Base-by-base conservation (phyloP, 2,113 vertebrate species). In the Saimiri boliviensis region DNA sequence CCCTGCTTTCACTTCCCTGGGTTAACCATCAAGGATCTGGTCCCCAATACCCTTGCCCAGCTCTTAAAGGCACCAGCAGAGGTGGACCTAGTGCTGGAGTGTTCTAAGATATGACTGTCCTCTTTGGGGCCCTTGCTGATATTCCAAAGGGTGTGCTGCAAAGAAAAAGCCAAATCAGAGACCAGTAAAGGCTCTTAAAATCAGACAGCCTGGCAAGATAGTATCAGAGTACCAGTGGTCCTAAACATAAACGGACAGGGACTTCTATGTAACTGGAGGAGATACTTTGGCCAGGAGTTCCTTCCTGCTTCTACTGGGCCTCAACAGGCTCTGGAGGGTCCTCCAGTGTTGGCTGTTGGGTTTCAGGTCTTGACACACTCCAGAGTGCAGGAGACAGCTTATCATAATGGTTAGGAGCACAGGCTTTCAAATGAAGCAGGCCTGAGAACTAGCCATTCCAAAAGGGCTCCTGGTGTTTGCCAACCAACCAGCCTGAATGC, bases 321-420 rank as follows among this genome's bases (percentile, higher is more conserved):
- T 2, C 4, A 11, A 4, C 2, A 45, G 35, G 6, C 11, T 85
- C 35, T 49, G 35, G 23, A 82, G 27, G 9, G 52, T 37, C 27
- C 6, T 49, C 27, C 21, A 58, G 4, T 8, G 0, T 47, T 89
- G 60, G 30, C 70, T 19, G 1, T 25, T 58, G 63, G 21, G 3
- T 25, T 1, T 6, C 70, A 85, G 37, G 12, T 32, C 49, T 68
- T 12, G 8, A 7, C 16, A 21, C 0, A 21, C 20, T 47, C 16
- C 30, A 63, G 66, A 84, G 45, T 14, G 47, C 3, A 0, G 21
- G 42, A 80, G 47, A 9, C 27, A 92, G 73, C 2, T 1, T 1
- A 19, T 6, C 6, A 19, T 0, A 42, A 19, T 2, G 0, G 7
- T 76, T 20, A 68, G 21, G 32, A 10, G 45, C 40, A 49, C 6